Percentiles rank a stretch among this genome's conserved stretches.
phyloP scores from a whole-genome alignment of 2,888 invertebrate genomes.

The Amitus sp. region DNA sequence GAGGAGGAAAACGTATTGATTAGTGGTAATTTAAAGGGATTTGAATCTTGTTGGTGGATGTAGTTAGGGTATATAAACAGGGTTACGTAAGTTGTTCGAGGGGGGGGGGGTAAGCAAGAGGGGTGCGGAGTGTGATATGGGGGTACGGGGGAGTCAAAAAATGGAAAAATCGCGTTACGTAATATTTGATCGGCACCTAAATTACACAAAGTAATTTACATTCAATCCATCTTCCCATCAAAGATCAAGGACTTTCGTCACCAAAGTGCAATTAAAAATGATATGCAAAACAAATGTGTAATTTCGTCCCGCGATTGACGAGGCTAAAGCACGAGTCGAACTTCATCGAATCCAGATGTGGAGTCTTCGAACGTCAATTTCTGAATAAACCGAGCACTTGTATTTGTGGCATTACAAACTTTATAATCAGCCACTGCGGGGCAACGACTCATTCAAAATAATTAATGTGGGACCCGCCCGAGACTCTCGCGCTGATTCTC shows the following conservation, averaged over 20 bases:
- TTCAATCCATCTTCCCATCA: neutral
- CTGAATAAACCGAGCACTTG: conserved; percentile 49
- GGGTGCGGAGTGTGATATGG: no score
- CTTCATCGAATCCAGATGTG: neutral
- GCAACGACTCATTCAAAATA: conserved; percentile 65
- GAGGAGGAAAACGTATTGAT: no score
- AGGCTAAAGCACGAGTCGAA: neutral
- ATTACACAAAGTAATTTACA: neutral
- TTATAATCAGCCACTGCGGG: conserved; percentile 61
- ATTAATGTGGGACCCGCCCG: conserved; percentile 59
- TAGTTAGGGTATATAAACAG: no score
- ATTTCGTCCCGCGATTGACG: neutral
- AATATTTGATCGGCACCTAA: no score
- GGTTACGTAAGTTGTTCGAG: no score
- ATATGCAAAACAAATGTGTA: no score
- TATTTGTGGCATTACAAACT: conserved; percentile 64
- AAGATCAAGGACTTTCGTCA: neutral
- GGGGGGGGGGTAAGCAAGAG: no score
- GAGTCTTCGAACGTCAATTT: neutral
- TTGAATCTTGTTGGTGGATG: no score
- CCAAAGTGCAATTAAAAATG: neutral
- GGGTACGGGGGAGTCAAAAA: no score
- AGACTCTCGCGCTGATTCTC: conserved; percentile 48
- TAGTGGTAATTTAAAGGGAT: no score
- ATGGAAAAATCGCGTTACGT: no score